A percentile compares a stretch with the other conserved stretches of the same genome.
Conservation (phyloP, 2,113 vertebrate genomes). For the Hiodon tergisus region DNA sequence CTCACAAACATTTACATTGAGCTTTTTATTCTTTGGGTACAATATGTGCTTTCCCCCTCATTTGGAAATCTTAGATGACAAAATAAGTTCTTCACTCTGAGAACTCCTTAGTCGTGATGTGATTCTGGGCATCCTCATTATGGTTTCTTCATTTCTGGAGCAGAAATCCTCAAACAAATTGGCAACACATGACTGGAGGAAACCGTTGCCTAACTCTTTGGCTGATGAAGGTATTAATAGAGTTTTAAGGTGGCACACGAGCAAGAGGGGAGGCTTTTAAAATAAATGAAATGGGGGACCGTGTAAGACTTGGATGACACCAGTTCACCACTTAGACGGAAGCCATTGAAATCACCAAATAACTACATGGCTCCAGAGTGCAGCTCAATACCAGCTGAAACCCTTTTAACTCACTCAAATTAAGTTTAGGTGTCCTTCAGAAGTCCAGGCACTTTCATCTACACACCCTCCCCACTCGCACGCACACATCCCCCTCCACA, state of each 20-base stretch:
- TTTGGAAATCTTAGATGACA: too few relatives aligned
- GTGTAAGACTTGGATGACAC: conserved; percentile 37
- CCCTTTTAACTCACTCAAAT: conserved; percentile 25
- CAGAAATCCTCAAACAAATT: background rate
- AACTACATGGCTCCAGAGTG: conserved; percentile 43
- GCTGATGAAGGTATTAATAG: conserved; percentile 36
- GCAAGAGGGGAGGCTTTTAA: conserved; percentile 18
- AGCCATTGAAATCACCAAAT: conserved; percentile 45
- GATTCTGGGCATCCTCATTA: too few relatives aligned
- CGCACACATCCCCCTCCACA: too few relatives aligned
- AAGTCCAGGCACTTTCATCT: conserved; percentile 19
- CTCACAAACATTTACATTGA: too few relatives aligned
- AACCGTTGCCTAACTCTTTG: conserved; percentile 5
- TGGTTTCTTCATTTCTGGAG: too few relatives aligned
- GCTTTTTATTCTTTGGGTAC: too few relatives aligned
- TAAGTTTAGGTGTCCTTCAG: conserved; percentile 20
- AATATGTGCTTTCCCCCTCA: too few relatives aligned
- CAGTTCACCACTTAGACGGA: conserved; percentile 35
- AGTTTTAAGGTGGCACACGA: conserved; percentile 32
- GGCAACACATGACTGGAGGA: background rate
- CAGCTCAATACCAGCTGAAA: conserved; percentile 57
- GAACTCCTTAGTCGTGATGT: too few relatives aligned
- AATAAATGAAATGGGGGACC: conserved; percentile 39
- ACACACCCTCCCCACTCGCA: background rate
- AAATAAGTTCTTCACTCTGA: too few relatives aligned